A percentile compares a stretch with the other conserved stretches of the same genome.
phyloP scores from a whole-genome alignment of 2,113 vertebrate genomes.

The Sterna hirundo region DNA sequence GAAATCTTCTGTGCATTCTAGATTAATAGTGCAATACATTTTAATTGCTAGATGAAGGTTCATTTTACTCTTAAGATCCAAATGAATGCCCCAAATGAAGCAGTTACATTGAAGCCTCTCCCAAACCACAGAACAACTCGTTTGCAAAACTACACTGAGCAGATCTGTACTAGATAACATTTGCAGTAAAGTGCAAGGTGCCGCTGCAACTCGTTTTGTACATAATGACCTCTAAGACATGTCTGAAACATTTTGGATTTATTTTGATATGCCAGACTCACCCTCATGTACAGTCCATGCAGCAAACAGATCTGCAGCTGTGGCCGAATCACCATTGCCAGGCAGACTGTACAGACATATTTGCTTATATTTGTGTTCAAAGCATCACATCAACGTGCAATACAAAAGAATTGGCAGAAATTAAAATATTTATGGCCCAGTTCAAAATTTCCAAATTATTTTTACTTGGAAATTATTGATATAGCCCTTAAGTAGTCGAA shows the following conservation, averaged over 20 bases:
- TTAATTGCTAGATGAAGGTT: neutral
- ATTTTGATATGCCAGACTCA: neutral
- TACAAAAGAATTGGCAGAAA: neutral
- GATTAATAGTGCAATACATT: slow-evolving; percentile 1
- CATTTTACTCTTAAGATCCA: neutral
- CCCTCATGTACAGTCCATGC: fast-evolving
- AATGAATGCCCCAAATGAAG: neutral
- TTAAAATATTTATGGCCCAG: neutral
- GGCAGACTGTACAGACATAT: neutral
- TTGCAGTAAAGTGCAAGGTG: neutral
- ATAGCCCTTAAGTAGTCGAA: neutral
- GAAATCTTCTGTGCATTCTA: neutral
- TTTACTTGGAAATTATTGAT: neutral
- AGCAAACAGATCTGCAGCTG: neutral
- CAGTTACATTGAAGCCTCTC: neutral
- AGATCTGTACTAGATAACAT: neutral
- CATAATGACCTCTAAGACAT: neutral
- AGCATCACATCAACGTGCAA: fast-evolving
- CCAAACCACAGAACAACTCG: neutral
- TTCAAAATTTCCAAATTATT: neutral
- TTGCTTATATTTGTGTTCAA: fast-evolving
- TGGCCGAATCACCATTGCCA: neutral
- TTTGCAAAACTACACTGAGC: neutral
- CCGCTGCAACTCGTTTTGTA: neutral
- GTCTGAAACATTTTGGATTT: neutral